Evolutionary conservation across 2,888 invertebrate genomes (phyloP).

Genomic region (Lypha dubia): DNA sequence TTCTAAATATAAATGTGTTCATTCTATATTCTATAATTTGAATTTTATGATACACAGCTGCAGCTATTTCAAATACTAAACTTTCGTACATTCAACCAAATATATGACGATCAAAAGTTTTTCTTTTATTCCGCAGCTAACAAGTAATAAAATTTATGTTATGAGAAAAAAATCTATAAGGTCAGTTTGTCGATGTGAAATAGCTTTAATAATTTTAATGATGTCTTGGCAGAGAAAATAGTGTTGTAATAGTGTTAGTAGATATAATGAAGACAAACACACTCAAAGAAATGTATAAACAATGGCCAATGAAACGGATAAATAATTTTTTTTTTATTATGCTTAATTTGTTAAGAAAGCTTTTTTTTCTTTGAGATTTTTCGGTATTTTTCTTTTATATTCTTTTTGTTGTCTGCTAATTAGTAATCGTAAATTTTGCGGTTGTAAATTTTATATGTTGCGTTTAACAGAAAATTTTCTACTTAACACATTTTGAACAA

Average conservation of each 20-base stretch:
- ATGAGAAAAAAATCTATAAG: constrained; percentile 50
- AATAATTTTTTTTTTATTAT: constrained; percentile 69
- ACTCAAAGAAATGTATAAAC: neutral
- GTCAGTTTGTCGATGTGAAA: constrained; percentile 52
- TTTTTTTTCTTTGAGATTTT: constrained; percentile 9
- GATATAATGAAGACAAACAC: neutral
- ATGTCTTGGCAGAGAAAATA: constrained; percentile 45
- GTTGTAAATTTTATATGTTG: constrained; percentile 65
- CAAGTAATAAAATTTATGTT: constrained; percentile 48
- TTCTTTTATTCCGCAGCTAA: constrained; percentile 4
- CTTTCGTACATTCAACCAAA: constrained; percentile 13
- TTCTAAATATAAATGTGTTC: constrained; percentile 55
- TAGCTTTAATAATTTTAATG: constrained; percentile 50
- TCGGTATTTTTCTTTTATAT: too few relatives aligned
- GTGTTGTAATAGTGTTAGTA: constrained; percentile 31
- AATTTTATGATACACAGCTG: constrained; percentile 56
- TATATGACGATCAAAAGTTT: constrained; percentile 5
- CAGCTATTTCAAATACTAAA: constrained; percentile 1
- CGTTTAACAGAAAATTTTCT: constrained; percentile 31
- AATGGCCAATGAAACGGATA: constrained; percentile 27
- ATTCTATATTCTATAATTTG: constrained; percentile 41
- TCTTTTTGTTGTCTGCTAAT: constrained; percentile 57
- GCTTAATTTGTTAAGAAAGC: constrained; percentile 61
- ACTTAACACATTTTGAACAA: constrained; percentile 43
- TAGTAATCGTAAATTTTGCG: constrained; percentile 70